Conservation (phyloP, 2,797 vertebrate species). For the Acrocephalus scirpaceus region DNA sequence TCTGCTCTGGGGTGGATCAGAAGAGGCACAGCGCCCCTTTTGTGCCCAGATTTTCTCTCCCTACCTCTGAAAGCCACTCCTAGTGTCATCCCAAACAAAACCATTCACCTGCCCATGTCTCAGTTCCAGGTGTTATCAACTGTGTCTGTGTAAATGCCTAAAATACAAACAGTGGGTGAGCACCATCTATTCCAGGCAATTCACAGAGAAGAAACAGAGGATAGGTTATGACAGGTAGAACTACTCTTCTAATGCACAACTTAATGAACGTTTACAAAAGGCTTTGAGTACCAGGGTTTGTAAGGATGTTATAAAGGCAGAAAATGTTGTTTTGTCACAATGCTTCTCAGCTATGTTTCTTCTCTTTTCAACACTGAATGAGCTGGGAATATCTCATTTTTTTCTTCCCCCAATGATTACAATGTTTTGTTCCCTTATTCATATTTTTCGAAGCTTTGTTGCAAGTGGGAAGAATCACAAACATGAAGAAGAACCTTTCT, state of each 20-base stretch:
- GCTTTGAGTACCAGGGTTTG: background rate
- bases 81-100: background rate
- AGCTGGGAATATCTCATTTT: background rate
- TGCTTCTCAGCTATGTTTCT: background rate
- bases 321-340: background rate
- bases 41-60: background rate
- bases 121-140: background rate
- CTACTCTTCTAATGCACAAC: background rate
- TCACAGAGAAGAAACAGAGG: background rate
- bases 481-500: background rate
- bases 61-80: background rate
- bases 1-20: background rate
- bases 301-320: background rate
- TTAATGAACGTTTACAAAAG: background rate
- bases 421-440: background rate
- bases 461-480: background rate
- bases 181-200: background rate
- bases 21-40: background rate
- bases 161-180: background rate
- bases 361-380: background rate
- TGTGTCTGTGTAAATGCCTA: background rate
- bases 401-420: background rate
- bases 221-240: background rate
- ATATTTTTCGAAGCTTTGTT: background rate
- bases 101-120: background rate